Evolutionary conservation across 2,113 vertebrate species (phyloP).

Genomic region (Butorides virescens): DNA sequence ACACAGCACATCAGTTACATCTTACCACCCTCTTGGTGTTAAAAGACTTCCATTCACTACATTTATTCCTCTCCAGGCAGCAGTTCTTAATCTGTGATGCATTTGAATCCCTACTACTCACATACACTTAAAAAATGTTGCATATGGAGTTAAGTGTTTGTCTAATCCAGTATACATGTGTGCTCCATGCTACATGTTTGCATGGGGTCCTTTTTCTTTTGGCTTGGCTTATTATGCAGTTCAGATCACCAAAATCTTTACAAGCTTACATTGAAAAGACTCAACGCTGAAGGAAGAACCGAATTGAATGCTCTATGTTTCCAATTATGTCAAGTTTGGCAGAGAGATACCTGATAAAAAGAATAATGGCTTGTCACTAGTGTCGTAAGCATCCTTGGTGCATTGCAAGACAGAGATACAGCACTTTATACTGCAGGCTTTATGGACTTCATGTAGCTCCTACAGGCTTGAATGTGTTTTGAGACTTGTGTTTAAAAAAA

Average conservation of each 20-base stretch:
- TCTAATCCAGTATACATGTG: fast-evolving
- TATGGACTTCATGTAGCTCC: not conserved
- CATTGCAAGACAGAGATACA: not conserved
- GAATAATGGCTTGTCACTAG: not conserved
- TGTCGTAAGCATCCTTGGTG: not conserved
- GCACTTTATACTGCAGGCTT: not conserved
- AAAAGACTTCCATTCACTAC: not conserved
- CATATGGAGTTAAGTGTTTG: not conserved
- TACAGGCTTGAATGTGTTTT: not conserved
- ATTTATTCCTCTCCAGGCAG: not conserved
- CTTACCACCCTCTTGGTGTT: not conserved
- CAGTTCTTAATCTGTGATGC: not conserved
- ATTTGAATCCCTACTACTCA: not conserved
- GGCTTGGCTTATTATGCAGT: not conserved
- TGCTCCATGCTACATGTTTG: not conserved
- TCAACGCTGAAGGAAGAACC: not conserved
- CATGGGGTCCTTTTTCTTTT: not conserved
- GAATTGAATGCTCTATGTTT: not conserved
- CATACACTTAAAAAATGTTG: not conserved
- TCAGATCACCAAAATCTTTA: not conserved
- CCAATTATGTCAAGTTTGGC: not conserved
- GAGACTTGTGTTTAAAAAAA: not conserved
- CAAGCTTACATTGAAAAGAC: not conserved
- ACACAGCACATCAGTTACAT: not conserved
- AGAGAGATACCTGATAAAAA: not conserved